Evolutionary conservation across 2,797 vertebrate species (phyloP).

Genomic region (Halcyon leucocephala): DNA sequence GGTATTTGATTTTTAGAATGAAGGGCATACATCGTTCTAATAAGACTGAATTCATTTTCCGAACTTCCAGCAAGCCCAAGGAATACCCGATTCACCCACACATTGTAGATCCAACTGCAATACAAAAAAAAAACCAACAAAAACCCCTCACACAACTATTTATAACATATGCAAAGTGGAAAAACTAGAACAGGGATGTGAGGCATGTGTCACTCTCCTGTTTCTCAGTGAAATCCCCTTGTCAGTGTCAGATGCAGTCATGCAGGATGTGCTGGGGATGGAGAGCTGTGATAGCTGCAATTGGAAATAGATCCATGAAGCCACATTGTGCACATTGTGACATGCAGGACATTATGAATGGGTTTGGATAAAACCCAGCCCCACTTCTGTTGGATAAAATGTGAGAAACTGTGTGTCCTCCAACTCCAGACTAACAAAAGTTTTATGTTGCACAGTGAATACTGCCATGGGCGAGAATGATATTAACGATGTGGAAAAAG

Average conservation of each 20-base stretch:
- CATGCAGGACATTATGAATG: neutral
- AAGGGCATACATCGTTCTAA: neutral
- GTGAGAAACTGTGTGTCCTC: neutral
- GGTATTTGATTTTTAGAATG: neutral
- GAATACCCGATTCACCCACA: neutral
- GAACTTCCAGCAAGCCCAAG: neutral
- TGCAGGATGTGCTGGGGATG: neutral
- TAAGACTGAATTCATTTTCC: neutral
- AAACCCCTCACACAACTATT: neutral
- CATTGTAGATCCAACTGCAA: neutral
- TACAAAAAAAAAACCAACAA: neutral
- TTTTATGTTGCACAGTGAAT: neutral
- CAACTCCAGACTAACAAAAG: neutral
- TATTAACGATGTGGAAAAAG: slow-evolving; percentile 10
- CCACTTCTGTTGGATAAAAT: neutral
- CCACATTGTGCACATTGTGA: neutral
- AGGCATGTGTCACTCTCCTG: accelerated
- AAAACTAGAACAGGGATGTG: neutral
- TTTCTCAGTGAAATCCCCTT: neutral
- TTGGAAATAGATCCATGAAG: neutral
- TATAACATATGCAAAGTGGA: accelerated
- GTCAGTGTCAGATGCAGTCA: accelerated
- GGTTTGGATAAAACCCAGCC: neutral
- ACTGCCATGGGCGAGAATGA: neutral
- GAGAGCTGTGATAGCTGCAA: neutral